These are phyloP conservation scores for Actinia equina DNA, from an alignment of 64 coral and sea anemone species.

Conservation along the genomic window DNA sequence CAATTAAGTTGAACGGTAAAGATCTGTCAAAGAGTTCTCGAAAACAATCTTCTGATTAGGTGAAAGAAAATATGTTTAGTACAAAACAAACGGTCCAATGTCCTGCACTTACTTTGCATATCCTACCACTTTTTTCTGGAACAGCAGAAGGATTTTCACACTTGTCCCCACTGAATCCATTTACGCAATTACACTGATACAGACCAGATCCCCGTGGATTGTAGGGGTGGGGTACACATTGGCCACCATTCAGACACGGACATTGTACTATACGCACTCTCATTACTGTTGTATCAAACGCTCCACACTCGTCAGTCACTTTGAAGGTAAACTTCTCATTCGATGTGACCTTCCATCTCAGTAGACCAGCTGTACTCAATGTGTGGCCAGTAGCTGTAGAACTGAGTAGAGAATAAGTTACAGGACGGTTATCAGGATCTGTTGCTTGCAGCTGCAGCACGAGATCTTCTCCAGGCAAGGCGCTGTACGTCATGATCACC, in stretches of 20 bases:
- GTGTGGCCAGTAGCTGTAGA: slow-evolving; percentile 13
- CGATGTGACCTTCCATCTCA: slow-evolving; percentile 30
- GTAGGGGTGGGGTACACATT: slow-evolving; percentile 10
- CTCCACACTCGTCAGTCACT: slow-evolving; percentile 44
- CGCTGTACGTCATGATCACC: neutral
- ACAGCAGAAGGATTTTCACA: too few relatives aligned
- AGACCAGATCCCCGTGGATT: slow-evolving; percentile 17
- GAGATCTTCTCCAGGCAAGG: slow-evolving; percentile 10
- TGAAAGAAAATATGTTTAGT: too few relatives aligned
- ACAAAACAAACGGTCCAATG: too few relatives aligned
- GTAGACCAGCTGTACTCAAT: neutral
- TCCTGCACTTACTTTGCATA: too few relatives aligned
- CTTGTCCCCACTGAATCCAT: slow-evolving; percentile 25
- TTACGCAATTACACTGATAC: slow-evolving; percentile 32
- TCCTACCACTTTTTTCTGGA: too few relatives aligned
- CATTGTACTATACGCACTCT: slow-evolving; percentile 11
- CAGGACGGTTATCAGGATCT: slow-evolving; percentile 48
- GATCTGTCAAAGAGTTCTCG: too few relatives aligned
- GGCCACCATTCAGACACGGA: slow-evolving; percentile 30
- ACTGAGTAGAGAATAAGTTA: slow-evolving; percentile 18
- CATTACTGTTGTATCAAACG: slow-evolving; percentile 22
- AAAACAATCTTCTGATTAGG: too few relatives aligned
- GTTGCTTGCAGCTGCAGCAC: slow-evolving; percentile 8
- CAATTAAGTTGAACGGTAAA: too few relatives aligned
- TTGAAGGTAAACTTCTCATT: slow-evolving; percentile 42